Base-by-base conservation (phyloP, 2,797 vertebrate genomes). In the Enteromius afrohamiltoni region DNA sequence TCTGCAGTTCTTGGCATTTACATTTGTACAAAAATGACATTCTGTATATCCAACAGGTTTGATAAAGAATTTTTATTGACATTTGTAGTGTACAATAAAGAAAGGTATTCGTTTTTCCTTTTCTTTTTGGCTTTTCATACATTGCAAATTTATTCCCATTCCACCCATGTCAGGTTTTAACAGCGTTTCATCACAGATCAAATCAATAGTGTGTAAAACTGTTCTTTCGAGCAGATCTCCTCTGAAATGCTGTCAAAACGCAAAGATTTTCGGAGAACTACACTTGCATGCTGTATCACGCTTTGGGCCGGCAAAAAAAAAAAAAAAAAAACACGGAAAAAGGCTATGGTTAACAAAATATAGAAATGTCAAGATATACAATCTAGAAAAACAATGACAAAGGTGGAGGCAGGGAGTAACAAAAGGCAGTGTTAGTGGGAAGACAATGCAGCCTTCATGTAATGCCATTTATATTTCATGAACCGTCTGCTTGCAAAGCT, bases 1-100 rank as follows among this genome's bases (percentile, higher is more conserved):
- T 37, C 6, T 37, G 26, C 29, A 19, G 26, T 37, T 73, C 19
- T 9, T 51, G 31, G 1, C 23, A 11, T 37, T 73, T 37, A n/a
- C n/a, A n/a, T n/a, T n/a, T 68, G 64, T 70, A 31, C 47, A 82
- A 82, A 74, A 2, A 64, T 55, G 45, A 49, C 47, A 42, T 94
- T 94, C 91, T 94, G 93, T 93, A 93, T 93, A 92, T 92, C 92
- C 91, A 92, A 93, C 92, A 93, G 88, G 37, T 87, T 89, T 88
- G 86, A 91, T 91, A 92, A 92, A 92, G 89, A 91, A 89, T 85
- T 88, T 90, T 91, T 91, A 88, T 90, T 90, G 88, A 93, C 89
- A 91, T 89, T 90, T 90, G 88, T 91, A 89, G 90, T 90, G 89
- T 91, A 90, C 91, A 90, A 87, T 86, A 89, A 87, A 80, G 80